Conservation (phyloP, 2,113 vertebrate species). For the Takifugu bimaculatus region DNA sequence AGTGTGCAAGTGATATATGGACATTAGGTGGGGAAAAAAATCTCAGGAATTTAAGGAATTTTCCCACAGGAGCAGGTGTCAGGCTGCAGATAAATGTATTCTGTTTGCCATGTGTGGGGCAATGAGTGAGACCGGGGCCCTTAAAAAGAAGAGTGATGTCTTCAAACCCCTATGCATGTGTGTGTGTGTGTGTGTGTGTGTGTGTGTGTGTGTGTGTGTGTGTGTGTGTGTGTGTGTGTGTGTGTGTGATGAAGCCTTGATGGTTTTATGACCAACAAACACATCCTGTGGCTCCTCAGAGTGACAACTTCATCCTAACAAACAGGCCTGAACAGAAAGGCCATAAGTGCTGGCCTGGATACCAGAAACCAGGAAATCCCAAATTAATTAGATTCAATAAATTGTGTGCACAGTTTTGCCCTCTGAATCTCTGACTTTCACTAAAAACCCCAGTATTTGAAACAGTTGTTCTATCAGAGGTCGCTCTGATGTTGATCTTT, state of each 20-base stretch:
- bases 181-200: background rate
- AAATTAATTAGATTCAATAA: too few relatives aligned
- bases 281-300: constrained; percentile 16
- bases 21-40: constrained; percentile 16
- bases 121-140: constrained; percentile 35
- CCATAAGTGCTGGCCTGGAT: too few relatives aligned
- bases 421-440: too few relatives aligned
- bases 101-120: constrained; percentile 27
- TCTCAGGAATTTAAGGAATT: constrained; percentile 36
- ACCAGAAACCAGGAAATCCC: too few relatives aligned
- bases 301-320: constrained; percentile 7
- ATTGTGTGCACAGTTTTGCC: too few relatives aligned
- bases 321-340: background rate
- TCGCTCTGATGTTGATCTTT: too few relatives aligned
- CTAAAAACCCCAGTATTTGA: too few relatives aligned
- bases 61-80: constrained; percentile 15
- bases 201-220: background rate
- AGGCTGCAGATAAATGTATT: constrained; percentile 2
- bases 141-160: constrained; percentile 19
- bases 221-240: constrained; percentile 6
- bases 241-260: constrained; percentile 30
- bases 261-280: constrained; percentile 27
- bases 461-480: too few relatives aligned
- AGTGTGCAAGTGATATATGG: constrained; percentile 18
- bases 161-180: constrained; percentile 42